A percentile compares a stretch with the other conserved stretches of the same genome.
phyloP scores from a whole-genome alignment of 2,797 vertebrate genomes.

The Sebastes matsubarae region DNA sequence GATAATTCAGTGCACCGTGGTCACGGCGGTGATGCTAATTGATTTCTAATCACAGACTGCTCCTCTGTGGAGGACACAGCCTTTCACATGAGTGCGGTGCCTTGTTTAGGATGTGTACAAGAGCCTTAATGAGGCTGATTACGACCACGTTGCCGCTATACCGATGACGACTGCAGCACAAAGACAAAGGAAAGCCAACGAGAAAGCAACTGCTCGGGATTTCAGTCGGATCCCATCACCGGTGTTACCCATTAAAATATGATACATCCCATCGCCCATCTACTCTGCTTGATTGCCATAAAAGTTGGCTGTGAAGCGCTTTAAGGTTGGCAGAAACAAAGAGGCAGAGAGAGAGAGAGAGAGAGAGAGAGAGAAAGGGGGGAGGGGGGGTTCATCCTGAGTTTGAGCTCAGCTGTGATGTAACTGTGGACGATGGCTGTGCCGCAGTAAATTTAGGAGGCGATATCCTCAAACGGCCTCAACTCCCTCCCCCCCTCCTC shows the following conservation, averaged over 20 bases:
- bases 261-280: conserved; percentile 1
- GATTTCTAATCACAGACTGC: neutral
- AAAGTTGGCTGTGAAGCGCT: conserved; percentile 22
- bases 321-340: conserved; percentile 40
- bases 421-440: conserved; percentile 66
- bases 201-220: neutral
- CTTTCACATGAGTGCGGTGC: neutral
- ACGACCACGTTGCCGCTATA: neutral
- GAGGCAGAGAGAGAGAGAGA: neutral
- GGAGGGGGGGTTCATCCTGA: conserved; percentile 48
- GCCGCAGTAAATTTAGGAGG: conserved; percentile 75
- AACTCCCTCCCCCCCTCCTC: conserved; percentile 7
- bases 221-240: neutral
- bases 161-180: neutral
- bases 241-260: neutral
- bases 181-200: neutral
- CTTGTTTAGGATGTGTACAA: conserved; percentile 2
- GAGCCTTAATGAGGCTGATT: conserved; percentile 14
- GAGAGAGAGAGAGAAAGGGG: neutral
- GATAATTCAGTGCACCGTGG: neutral
- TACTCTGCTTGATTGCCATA: neutral
- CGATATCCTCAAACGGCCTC: conserved; percentile 71
- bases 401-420: conserved; percentile 67
- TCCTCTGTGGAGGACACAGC: neutral
- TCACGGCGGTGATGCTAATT: conserved; percentile 1